These are phyloP conservation scores for Anolis carolinensis DNA, from an alignment of 2,113 vertebrate genomes.

Conservation along the genomic window DNA sequence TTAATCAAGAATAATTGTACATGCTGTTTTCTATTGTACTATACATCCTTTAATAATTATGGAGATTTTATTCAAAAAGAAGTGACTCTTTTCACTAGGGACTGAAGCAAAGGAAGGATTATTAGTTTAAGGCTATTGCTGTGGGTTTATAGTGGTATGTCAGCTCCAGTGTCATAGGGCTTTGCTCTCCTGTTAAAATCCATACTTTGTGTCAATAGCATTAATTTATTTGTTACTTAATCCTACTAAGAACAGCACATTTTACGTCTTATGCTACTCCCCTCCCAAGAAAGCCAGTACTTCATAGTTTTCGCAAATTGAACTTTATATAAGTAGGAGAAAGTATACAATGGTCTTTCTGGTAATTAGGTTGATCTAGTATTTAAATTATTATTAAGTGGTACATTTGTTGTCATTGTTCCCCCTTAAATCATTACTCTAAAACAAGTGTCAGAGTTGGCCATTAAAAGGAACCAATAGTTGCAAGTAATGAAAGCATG, in stretches of 20 bases:
- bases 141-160: constrained; percentile 50
- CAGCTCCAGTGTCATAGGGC: constrained; percentile 56
- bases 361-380: constrained; percentile 23
- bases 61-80: constrained; percentile 32
- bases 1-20: background rate
- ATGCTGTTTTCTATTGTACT: background rate
- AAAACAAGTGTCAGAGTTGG: background rate
- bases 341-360: constrained; percentile 38
- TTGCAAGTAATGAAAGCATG: background rate
- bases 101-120: constrained; percentile 35
- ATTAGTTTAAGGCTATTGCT: constrained; percentile 37
- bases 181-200: constrained; percentile 54
- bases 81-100: constrained; percentile 17
- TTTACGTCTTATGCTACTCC: constrained; percentile 61
- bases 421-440: constrained; percentile 16
- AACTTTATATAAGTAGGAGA: constrained; percentile 30
- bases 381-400: constrained; percentile 36
- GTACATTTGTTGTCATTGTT: constrained; percentile 4
- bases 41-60: constrained; percentile 8
- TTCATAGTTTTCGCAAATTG: constrained; percentile 47
- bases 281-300: constrained; percentile 43
- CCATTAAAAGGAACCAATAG: background rate
- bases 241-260: constrained; percentile 63
- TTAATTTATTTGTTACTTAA: constrained; percentile 64
- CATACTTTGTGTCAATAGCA: constrained; percentile 53